Conservation (phyloP, 2,888 invertebrate genomes). For the Pollenia griseotomentosa region DNA sequence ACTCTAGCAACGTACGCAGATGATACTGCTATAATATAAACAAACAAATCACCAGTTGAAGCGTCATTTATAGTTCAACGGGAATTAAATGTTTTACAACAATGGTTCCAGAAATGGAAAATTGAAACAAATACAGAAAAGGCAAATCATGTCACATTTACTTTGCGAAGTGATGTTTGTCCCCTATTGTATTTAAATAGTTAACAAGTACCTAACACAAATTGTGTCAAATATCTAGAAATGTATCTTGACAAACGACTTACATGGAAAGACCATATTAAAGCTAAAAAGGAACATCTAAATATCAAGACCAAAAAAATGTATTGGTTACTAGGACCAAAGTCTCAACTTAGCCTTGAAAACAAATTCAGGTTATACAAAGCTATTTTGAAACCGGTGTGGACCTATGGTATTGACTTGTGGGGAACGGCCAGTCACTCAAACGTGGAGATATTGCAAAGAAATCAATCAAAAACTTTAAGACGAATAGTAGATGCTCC, state of each 20-base stretch:
- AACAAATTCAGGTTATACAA: neutral
- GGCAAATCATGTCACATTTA: neutral
- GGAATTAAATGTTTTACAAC: neutral
- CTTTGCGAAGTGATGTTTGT: neutral
- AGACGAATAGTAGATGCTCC: no score
- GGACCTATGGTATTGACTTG: neutral
- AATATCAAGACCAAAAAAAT: no score
- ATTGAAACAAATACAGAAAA: neutral
- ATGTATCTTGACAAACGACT: no score
- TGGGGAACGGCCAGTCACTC: neutral
- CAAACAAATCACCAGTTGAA: neutral
- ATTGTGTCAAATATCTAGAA: no score
- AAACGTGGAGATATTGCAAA: neutral
- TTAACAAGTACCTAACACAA: no score
- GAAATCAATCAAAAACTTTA: neutral
- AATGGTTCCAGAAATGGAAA: neutral
- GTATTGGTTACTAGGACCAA: no score
- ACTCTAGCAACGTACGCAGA: no score
- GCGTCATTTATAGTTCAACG: neutral
- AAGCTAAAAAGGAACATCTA: no score
- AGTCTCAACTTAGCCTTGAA: neutral
- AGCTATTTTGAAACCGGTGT: neutral
- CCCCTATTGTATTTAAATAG: neutral
- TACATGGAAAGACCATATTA: no score
- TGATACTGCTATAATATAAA: neutral